phyloP scores from a whole-genome alignment of 2,888 invertebrate genomes.

The Prenolepis imparis region DNA sequence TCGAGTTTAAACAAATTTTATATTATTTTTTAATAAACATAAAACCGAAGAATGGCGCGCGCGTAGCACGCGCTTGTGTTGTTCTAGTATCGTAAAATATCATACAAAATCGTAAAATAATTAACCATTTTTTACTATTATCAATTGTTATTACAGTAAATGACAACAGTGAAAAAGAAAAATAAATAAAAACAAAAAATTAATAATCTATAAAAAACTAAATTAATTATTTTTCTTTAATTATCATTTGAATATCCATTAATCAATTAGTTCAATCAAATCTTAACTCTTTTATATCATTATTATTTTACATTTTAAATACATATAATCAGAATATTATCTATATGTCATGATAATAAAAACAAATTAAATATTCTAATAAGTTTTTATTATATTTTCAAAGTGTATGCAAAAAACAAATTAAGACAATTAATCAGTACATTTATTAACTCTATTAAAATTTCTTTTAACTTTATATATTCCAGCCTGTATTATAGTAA shows the following conservation, averaged over 20 bases:
- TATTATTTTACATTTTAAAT: neutral
- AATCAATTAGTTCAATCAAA: neutral
- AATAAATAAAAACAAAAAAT: neutral
- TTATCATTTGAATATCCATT: neutral
- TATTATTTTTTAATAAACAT: too few relatives aligned
- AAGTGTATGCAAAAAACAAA: neutral
- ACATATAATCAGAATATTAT: neutral
- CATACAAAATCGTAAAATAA: too few relatives aligned
- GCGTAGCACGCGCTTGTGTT: too few relatives aligned
- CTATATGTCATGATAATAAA: neutral
- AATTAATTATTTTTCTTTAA: neutral
- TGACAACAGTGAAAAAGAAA: neutral
- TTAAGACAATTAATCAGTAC: neutral
- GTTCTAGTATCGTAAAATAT: too few relatives aligned
- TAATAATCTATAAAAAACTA: neutral
- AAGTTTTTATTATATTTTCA: neutral
- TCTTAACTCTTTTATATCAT: neutral
- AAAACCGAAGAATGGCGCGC: too few relatives aligned
- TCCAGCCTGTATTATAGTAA: conserved; percentile 84
- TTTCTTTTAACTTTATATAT: conserved; percentile 81
- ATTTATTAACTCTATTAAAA: conserved; percentile 76
- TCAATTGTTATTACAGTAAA: neutral
- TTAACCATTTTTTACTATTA: too few relatives aligned
- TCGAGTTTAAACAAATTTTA: too few relatives aligned
- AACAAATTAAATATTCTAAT: neutral